These are phyloP conservation scores for Leptogaster cylindrica DNA, from an alignment of 2,888 invertebrate genomes.

Conservation along the genomic window DNA sequence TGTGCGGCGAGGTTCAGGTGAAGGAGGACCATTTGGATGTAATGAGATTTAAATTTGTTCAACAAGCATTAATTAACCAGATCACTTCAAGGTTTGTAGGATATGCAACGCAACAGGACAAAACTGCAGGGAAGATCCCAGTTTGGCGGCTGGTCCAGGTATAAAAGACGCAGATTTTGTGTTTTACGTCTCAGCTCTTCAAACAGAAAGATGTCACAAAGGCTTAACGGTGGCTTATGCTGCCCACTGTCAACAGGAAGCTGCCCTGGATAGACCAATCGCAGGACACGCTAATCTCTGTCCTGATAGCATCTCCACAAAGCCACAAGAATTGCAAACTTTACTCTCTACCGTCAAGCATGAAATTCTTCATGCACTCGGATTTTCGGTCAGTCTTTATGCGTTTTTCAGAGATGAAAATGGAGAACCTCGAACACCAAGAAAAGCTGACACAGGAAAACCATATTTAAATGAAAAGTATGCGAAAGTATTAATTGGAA, in stretches of 20 bases:
- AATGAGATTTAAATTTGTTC: conserved; percentile 57
- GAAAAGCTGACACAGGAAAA: conserved; percentile 83
- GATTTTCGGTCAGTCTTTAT: conserved; percentile 95
- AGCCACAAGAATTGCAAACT: conserved; percentile 87
- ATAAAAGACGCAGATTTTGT: conserved; percentile 90
- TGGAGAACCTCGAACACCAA: conserved; percentile 85
- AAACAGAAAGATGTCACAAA: conserved; percentile 90
- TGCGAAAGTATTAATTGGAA: conserved; percentile 53
- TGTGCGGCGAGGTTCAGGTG: conserved; percentile 95
- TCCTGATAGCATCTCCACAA: conserved; percentile 90
- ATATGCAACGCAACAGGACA: conserved; percentile 87
- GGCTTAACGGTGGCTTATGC: conserved; percentile 96
- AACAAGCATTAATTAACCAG: neutral
- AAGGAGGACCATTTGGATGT: conserved; percentile 94
- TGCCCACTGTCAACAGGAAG: conserved; percentile 97
- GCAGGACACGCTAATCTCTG: conserved; percentile 99
- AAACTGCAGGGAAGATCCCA: conserved; percentile 71
- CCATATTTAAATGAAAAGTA: conserved; percentile 88
- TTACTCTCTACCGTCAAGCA: conserved; percentile 96
- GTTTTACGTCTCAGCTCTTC: conserved; percentile 93
- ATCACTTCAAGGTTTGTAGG: conserved; percentile 81
- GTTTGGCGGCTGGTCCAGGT: conserved; percentile 69
- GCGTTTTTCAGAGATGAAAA: conserved; percentile 88
- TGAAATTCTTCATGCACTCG: conserved; percentile 96
- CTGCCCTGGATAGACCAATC: conserved; percentile 92